Percentiles rank a stretch among this genome's conserved stretches.
Evolutionary conservation across 1,140 invertebrate genomes (phyloP).

Genomic region (Xylocopa sonorina): DNA sequence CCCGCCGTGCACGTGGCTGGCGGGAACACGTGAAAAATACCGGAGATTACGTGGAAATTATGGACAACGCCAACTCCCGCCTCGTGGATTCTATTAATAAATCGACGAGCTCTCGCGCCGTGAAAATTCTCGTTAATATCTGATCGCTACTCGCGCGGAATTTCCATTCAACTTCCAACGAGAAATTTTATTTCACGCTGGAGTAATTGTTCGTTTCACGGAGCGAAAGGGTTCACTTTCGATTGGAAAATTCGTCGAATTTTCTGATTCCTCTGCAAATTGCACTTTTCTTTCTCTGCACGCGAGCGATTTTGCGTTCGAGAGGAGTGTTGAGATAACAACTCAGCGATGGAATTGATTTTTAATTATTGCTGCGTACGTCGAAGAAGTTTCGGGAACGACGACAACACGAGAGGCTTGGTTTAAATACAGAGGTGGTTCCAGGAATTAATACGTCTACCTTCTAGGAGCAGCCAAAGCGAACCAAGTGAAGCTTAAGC

Average conservation of each 20-base stretch:
- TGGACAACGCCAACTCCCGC: background rate
- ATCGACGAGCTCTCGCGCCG: background rate
- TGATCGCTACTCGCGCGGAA: background rate
- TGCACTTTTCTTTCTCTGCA: too few species aligned
- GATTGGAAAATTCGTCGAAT: too few species aligned
- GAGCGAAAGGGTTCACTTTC: too few species aligned
- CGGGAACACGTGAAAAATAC: constrained; percentile 2
- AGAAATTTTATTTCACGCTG: background rate
- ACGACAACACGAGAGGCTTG: background rate
- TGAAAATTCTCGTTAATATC: constrained; percentile 8
- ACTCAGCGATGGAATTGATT: background rate
- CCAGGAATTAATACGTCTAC: background rate
- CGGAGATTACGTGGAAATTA: constrained; percentile 9
- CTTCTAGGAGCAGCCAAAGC: background rate
- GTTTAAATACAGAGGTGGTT: background rate
- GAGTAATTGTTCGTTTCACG: too few species aligned
- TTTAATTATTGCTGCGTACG: background rate
- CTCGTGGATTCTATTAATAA: constrained; percentile 6
- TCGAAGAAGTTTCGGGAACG: background rate
- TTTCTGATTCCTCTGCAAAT: too few species aligned
- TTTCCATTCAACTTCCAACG: background rate
- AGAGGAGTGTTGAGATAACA: too few species aligned
- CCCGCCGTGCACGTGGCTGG: too few species aligned
- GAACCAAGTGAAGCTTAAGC: background rate
- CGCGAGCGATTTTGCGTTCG: too few species aligned